phyloP scores from a whole-genome alignment of 2,113 vertebrate species.

The Pygoscelis adeliae region DNA sequence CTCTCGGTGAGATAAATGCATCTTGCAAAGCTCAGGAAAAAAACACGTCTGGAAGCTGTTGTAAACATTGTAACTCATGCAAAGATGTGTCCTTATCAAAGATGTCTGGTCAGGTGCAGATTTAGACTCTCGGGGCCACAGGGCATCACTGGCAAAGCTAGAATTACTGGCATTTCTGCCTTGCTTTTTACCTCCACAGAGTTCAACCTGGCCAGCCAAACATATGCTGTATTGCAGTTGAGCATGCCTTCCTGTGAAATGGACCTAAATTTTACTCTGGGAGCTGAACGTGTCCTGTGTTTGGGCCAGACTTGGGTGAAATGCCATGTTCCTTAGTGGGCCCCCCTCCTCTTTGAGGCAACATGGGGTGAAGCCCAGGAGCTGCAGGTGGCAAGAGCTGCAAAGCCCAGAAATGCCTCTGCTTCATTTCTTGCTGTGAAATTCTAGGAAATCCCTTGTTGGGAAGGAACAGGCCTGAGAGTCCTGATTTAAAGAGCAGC shows the following conservation, averaged over 20 bases:
- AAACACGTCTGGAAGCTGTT: not conserved
- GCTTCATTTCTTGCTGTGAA: not conserved
- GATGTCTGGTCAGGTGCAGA: not conserved
- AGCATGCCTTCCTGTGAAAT: not conserved
- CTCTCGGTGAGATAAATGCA: not conserved
- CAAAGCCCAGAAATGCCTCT: not conserved
- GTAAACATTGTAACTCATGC: not conserved
- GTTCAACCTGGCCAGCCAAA: not conserved
- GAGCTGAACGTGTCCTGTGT: not conserved
- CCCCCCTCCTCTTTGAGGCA: not conserved
- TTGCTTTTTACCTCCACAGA: not conserved
- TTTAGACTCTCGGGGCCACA: not conserved
- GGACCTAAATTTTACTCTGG: not conserved
- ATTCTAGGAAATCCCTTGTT: not conserved
- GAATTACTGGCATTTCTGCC: not conserved
- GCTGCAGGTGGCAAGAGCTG: not conserved
- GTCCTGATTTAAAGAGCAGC: not conserved
- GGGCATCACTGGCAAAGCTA: not conserved
- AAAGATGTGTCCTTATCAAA: not conserved
- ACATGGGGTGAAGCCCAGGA: not conserved
- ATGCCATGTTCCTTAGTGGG: accelerated
- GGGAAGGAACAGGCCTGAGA: not conserved
- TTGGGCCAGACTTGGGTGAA: not conserved
- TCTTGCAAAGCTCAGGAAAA: not conserved
- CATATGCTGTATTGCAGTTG: not conserved